Evolutionary conservation across 2,888 invertebrate genomes (phyloP).

Genomic region (Archips crataeganus): DNA sequence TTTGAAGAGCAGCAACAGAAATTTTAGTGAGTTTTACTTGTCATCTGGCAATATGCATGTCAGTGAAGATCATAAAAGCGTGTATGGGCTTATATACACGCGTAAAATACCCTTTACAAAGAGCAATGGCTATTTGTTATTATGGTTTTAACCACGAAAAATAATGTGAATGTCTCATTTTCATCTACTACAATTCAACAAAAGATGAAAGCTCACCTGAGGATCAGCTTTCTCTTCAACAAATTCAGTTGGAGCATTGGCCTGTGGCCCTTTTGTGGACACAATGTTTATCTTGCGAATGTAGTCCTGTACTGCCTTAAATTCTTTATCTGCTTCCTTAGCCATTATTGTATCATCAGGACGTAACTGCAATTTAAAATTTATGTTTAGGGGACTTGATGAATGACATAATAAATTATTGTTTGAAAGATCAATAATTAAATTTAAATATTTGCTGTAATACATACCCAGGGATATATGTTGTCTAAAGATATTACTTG

Average conservation of each 20-base stretch:
- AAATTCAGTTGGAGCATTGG: slow-evolving; percentile 87
- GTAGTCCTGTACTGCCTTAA: slow-evolving; percentile 94
- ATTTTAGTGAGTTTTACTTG: no score
- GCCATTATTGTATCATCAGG: slow-evolving; percentile 94
- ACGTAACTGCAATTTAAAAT: slow-evolving; percentile 85
- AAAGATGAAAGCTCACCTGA: slow-evolving; percentile 75
- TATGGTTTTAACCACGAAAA: no score
- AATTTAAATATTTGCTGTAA: background rate
- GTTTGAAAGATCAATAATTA: background rate
- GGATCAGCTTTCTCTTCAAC: slow-evolving; percentile 89
- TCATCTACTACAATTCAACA: background rate
- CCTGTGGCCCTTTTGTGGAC: slow-evolving; percentile 92
- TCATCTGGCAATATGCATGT: no score
- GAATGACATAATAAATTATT: background rate
- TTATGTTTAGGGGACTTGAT: slow-evolving; percentile 15
- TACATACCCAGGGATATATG: slow-evolving; percentile 95
- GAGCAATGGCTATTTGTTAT: no score
- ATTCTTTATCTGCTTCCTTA: slow-evolving; percentile 92
- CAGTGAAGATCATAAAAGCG: no score
- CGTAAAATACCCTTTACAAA: no score
- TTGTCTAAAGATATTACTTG: slow-evolving; percentile 94
- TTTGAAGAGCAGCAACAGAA: no score
- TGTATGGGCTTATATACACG: no score
- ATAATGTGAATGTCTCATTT: no score
- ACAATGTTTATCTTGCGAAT: slow-evolving; percentile 94